Conservation (phyloP, 2,888 invertebrate genomes). For the Synergus japonicus region DNA sequence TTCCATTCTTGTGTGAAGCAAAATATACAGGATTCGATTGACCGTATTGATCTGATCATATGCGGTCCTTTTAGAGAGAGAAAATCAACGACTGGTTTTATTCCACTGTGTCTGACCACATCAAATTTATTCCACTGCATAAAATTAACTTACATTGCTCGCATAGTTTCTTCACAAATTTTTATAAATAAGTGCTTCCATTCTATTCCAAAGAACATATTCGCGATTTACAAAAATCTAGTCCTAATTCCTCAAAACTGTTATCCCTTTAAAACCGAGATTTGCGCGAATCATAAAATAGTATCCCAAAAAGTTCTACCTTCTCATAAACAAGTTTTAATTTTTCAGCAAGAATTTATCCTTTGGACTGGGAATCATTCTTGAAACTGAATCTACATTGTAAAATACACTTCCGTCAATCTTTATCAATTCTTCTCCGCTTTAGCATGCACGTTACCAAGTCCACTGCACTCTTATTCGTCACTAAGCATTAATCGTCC, state of each 20-base stretch:
- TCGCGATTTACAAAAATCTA: no score
- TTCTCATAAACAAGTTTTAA: background rate
- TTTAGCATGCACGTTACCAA: conserved; percentile 38
- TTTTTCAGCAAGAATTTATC: background rate
- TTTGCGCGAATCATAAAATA: no score
- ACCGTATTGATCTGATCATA: background rate
- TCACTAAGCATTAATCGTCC: conserved; percentile 33
- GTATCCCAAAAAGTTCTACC: no score
- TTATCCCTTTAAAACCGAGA: no score
- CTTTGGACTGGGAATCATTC: background rate
- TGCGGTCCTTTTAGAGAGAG: background rate
- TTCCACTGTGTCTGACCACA: background rate
- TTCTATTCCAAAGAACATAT: background rate
- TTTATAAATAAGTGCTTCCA: background rate
- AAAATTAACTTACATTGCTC: background rate
- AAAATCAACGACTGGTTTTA: background rate
- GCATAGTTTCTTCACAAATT: background rate
- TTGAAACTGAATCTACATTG: conserved; percentile 13
- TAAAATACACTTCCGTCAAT: conserved; percentile 28
- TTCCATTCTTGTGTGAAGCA: background rate
- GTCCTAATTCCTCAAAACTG: no score
- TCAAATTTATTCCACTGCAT: background rate
- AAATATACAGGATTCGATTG: background rate
- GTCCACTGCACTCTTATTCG: conserved; percentile 39
- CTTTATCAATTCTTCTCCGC: conserved; percentile 28